Percentiles rank a stretch among this genome's conserved stretches.
phyloP scores from a whole-genome alignment of 2,888 invertebrate genomes.

The Psococerastis gibbosa region DNA sequence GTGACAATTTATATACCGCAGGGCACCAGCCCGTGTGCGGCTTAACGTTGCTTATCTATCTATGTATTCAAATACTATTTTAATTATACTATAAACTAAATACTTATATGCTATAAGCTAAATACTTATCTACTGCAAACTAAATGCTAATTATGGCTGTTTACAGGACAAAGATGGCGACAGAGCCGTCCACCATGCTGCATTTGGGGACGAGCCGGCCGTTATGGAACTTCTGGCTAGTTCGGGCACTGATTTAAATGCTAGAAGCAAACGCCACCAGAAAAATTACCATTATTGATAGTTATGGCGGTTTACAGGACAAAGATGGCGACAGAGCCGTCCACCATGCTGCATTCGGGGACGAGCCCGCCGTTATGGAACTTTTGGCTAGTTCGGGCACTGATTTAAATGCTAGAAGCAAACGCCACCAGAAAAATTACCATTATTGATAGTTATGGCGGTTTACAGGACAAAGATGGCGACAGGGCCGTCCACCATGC shows the following conservation, averaged over 20 bases:
- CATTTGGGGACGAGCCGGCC: conserved; percentile 91
- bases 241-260: conserved; percentile 83
- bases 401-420: conserved; percentile 88
- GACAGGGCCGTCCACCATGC: conserved; percentile 95
- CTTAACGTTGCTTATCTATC: too few relatives aligned
- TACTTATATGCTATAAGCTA: conserved; percentile 90
- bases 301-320: conserved; percentile 38
- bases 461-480: conserved; percentile 66
- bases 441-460: too few relatives aligned
- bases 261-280: conserved; percentile 83
- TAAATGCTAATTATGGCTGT: too few relatives aligned
- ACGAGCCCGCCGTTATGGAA: conserved; percentile 86
- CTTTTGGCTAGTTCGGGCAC: conserved; percentile 68
- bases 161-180: too few relatives aligned
- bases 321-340: conserved; percentile 92
- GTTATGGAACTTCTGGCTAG: conserved; percentile 72
- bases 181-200: conserved; percentile 91
- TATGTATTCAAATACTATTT: conserved; percentile 67
- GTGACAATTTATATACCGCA: too few relatives aligned
- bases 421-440: conserved; percentile 84
- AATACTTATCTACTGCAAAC: conserved; percentile 80
- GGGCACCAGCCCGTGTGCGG: too few relatives aligned
- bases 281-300: too few relatives aligned
- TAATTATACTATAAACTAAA: too few relatives aligned
- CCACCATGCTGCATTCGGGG: conserved; percentile 94